A percentile compares a stretch with the other conserved stretches of the same genome.
Evolutionary conservation across 2,797 vertebrate species (phyloP).

Genomic region (Morus bassanus): DNA sequence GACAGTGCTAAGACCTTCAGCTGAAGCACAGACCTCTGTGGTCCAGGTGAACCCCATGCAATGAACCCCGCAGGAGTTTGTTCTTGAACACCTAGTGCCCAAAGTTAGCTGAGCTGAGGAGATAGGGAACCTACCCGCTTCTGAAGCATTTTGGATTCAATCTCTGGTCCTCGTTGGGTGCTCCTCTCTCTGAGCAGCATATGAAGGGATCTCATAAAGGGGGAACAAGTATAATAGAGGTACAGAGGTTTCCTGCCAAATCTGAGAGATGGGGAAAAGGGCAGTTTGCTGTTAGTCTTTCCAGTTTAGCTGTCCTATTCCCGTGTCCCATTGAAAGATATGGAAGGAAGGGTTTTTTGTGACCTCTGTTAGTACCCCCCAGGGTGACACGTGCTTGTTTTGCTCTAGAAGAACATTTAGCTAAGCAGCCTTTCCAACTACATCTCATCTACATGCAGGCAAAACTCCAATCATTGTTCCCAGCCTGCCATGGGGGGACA

Average conservation of each 20-base stretch:
- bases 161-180: accelerated
- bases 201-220: background rate
- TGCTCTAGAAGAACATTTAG: background rate
- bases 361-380: background rate
- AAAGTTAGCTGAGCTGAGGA: background rate
- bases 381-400: background rate
- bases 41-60: background rate
- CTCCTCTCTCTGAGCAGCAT: background rate
- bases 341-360: background rate
- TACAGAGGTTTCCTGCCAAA: background rate
- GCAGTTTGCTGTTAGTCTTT: background rate
- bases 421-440: background rate
- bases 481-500: background rate
- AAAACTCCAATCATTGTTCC: background rate
- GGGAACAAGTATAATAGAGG: background rate
- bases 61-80: background rate
- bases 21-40: background rate
- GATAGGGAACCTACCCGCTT: background rate
- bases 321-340: background rate
- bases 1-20: background rate
- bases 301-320: background rate
- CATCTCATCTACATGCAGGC: background rate
- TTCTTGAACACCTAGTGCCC: background rate
- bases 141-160: background rate
- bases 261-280: background rate